Conservation (phyloP, 2,888 invertebrate genomes). For the Ceraclea dissimilis region DNA sequence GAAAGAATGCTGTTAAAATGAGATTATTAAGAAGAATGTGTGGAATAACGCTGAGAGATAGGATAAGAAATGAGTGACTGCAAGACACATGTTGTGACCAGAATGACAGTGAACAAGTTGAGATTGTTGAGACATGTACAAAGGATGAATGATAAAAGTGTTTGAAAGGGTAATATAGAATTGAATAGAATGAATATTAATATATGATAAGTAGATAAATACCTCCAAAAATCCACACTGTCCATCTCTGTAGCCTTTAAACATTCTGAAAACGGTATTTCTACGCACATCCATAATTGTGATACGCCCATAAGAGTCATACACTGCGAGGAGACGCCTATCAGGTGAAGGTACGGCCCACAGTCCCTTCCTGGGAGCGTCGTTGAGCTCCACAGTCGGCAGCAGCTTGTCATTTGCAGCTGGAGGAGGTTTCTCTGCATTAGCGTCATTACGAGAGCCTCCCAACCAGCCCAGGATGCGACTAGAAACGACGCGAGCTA, state of each 20-base stretch:
- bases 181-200: too few species aligned
- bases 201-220: background rate
- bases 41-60: too few species aligned
- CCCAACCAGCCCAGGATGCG: constrained; percentile 62
- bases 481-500: constrained; percentile 86
- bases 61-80: too few species aligned
- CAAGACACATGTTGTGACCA: too few species aligned
- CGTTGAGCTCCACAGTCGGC: constrained; percentile 72
- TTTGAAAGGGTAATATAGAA: too few species aligned
- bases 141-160: too few species aligned
- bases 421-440: constrained; percentile 35
- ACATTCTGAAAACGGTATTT: constrained; percentile 75
- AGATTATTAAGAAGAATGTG: too few species aligned
- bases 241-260: constrained; percentile 95
- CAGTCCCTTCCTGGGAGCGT: constrained; percentile 67
- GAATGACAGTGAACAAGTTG: too few species aligned
- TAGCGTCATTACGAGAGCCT: constrained; percentile 31
- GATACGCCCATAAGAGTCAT: constrained; percentile 84
- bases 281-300: constrained; percentile 74
- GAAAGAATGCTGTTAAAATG: too few species aligned
- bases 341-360: constrained; percentile 74
- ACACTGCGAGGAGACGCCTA: constrained; percentile 68
- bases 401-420: constrained; percentile 37
- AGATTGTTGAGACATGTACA: too few species aligned
- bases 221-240: constrained; percentile 91